phyloP scores from a whole-genome alignment of 1,140 invertebrate genomes.

The Hermatobates lingyangjiaoensis region DNA sequence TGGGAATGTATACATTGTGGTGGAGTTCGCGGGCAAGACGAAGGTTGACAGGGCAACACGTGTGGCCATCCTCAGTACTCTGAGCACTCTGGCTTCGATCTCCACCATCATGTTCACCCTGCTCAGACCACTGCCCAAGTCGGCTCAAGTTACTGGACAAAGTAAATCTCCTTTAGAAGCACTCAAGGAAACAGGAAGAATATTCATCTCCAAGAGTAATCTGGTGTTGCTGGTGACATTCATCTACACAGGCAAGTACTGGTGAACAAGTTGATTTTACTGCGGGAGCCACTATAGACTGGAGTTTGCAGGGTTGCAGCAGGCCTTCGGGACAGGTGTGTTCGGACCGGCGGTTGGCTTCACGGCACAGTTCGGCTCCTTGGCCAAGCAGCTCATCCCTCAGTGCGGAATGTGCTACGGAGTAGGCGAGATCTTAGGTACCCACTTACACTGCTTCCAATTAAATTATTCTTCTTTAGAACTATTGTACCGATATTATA shows the following conservation, averaged over 20 bases:
- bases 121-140: slow-evolving; percentile 18
- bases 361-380: slow-evolving; percentile 50
- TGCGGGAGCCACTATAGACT: no score
- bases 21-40: slow-evolving; percentile 13
- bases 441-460: no score
- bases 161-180: slow-evolving; percentile 40
- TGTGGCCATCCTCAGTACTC: slow-evolving; percentile 49
- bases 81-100: slow-evolving; percentile 46
- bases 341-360: slow-evolving; percentile 78
- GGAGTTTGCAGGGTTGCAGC: slow-evolving; percentile 47
- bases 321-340: slow-evolving; percentile 88
- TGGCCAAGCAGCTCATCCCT: slow-evolving; percentile 67
- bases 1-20: slow-evolving; percentile 15
- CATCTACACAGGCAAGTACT: slow-evolving; percentile 56
- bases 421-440: slow-evolving; percentile 73
- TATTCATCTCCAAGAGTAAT: slow-evolving; percentile 70
- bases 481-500: no score
- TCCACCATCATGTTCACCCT: slow-evolving; percentile 48
- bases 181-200: slow-evolving; percentile 45
- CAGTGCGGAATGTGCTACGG: slow-evolving; percentile 85
- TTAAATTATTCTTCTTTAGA: no score
- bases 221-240: slow-evolving; percentile 65
- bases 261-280: no score
- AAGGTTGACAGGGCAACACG: slow-evolving; percentile 39
- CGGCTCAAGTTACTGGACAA: slow-evolving; percentile 29